These are phyloP conservation scores for Synergus umbraculus DNA, from an alignment of 2,888 invertebrate species.

Conservation along the genomic window DNA sequence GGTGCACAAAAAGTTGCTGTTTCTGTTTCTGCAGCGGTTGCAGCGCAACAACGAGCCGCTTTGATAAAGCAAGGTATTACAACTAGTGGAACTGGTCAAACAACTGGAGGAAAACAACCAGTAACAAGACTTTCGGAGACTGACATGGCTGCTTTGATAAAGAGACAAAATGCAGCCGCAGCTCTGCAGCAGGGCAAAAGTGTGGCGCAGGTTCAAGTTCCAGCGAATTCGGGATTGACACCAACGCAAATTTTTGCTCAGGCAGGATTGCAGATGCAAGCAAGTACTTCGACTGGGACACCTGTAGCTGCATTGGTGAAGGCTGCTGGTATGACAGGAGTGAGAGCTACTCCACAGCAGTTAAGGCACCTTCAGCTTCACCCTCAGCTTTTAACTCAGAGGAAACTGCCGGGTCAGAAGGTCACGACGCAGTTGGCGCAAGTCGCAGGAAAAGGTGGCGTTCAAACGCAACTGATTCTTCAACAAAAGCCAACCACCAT, in stretches of 20 bases:
- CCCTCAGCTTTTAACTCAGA: constrained; percentile 80
- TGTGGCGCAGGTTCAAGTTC: constrained; percentile 76
- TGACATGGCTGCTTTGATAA: constrained; percentile 81
- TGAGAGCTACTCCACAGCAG: constrained; percentile 82
- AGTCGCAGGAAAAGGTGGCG: constrained; percentile 77
- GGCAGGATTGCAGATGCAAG: constrained; percentile 79
- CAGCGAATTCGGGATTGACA: constrained; percentile 71
- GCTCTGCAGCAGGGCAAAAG: constrained; percentile 76
- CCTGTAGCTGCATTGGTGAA: constrained; percentile 84
- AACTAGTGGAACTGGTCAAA: constrained; percentile 55
- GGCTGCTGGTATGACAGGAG: constrained; percentile 77
- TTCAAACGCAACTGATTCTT: constrained; percentile 85
- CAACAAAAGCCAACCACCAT: constrained; percentile 83
- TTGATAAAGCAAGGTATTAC: constrained; percentile 70
- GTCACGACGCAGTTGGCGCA: constrained; percentile 82
- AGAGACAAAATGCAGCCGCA: constrained; percentile 77
- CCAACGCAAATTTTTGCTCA: constrained; percentile 81
- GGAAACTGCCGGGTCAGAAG: constrained; percentile 81
- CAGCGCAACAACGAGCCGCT: constrained; percentile 69
- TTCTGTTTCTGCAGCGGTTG: constrained; percentile 69
- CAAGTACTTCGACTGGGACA: constrained; percentile 78
- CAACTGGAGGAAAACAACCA: constrained; percentile 75
- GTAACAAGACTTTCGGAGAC: constrained; percentile 79
- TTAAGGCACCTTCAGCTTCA: constrained; percentile 83
- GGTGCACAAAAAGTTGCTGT: constrained; percentile 74